phyloP scores from a whole-genome alignment of 2,797 vertebrate species.

The Margarornis squamiger region DNA sequence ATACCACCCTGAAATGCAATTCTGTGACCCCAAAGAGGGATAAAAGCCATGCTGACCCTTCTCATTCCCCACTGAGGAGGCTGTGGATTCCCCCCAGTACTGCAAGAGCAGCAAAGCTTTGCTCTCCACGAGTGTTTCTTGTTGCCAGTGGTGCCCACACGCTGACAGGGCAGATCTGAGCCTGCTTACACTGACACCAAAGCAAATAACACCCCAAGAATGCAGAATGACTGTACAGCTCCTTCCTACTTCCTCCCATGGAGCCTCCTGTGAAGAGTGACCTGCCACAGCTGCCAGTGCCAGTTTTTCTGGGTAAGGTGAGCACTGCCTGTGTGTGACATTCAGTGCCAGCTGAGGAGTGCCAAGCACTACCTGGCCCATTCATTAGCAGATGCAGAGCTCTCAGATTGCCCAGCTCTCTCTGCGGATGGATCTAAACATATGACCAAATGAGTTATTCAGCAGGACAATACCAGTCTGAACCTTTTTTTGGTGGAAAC shows the following conservation, averaged over 20 bases:
- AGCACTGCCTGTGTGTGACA: neutral
- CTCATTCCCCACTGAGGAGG: constrained; percentile 29
- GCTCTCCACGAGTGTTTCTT: neutral
- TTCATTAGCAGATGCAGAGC: neutral
- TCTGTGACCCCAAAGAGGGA: constrained; percentile 44
- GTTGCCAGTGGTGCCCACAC: neutral
- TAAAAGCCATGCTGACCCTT: constrained; percentile 63
- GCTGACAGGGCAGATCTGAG: neutral
- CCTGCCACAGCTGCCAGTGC: neutral
- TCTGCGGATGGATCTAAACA: neutral
- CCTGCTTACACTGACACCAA: neutral
- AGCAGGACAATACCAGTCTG: neutral
- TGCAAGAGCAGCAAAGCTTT: neutral
- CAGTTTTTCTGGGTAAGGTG: neutral
- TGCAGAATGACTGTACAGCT: neutral
- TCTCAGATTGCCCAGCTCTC: neutral
- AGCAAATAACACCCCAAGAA: neutral
- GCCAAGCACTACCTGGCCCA: neutral
- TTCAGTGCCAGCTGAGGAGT: neutral
- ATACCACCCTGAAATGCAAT: constrained; percentile 59
- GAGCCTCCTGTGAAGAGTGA: neutral
- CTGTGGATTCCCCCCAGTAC: neutral
- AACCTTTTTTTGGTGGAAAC: neutral
- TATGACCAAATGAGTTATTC: neutral
- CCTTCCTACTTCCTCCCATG: neutral